Evolutionary conservation across 1,140 invertebrate species (phyloP).

Genomic region (Drosophila navojoa): DNA sequence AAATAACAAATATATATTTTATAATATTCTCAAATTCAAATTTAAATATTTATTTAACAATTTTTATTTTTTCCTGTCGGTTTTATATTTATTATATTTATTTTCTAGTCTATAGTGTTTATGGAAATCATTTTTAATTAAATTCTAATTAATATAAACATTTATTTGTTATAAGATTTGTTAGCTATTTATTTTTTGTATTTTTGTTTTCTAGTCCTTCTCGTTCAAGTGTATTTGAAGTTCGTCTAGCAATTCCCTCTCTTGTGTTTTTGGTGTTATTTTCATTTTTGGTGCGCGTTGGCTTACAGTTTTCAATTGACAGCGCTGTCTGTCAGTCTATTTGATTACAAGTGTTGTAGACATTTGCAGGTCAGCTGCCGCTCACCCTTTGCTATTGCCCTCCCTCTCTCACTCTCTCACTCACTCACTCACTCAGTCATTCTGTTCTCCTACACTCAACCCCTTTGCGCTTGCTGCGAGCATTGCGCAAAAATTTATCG

Average conservation of each 20-base stretch:
- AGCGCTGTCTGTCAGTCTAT: slow-evolving; percentile 53
- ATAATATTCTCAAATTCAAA: too few species aligned
- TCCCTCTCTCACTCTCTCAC: not conserved
- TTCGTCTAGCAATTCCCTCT: slow-evolving; percentile 5
- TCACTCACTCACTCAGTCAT: not conserved
- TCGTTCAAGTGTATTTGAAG: slow-evolving; percentile 8
- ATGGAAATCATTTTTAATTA: too few species aligned
- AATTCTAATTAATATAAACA: too few species aligned
- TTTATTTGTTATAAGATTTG: too few species aligned
- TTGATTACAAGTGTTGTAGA: slow-evolving; percentile 56
- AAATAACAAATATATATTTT: too few species aligned
- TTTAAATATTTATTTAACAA: too few species aligned
- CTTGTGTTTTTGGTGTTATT: not conserved
- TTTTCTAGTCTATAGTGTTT: too few species aligned
- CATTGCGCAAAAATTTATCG: slow-evolving; percentile 68
- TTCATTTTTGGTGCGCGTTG: slow-evolving; percentile 14
- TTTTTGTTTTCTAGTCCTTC: too few species aligned
- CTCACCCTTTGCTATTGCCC: not conserved
- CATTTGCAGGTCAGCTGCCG: slow-evolving; percentile 47
- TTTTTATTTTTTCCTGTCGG: too few species aligned
- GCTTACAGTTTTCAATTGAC: slow-evolving; percentile 45
- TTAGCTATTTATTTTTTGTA: too few species aligned
- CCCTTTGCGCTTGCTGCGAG: slow-evolving; percentile 29
- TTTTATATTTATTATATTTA: too few species aligned
- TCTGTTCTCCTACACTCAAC: not conserved